These are phyloP conservation scores for Leptothorax acervorum DNA, from an alignment of 2,888 invertebrate species.

Conservation along the genomic window DNA sequence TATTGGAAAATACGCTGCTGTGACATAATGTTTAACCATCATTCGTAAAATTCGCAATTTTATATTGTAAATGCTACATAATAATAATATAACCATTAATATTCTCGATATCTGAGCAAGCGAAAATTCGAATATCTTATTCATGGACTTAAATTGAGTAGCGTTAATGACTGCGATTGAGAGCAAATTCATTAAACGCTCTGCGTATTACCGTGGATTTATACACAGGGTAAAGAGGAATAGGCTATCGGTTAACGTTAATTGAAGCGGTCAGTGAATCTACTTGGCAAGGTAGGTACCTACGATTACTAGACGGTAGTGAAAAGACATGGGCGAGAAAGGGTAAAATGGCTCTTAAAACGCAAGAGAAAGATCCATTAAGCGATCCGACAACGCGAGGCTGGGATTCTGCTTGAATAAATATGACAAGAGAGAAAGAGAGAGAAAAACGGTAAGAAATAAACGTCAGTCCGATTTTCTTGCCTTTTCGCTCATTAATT, in stretches of 20 bases:
- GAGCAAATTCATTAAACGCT: conserved; percentile 29
- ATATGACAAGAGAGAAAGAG: conserved; percentile 38
- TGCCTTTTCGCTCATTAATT: conserved; percentile 29
- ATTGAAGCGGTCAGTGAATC: conserved; percentile 59
- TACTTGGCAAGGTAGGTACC: conserved; percentile 29
- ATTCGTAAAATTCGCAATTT: neutral
- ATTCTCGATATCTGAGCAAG: neutral
- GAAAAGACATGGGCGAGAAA: conserved; percentile 32
- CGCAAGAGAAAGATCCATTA: conserved; percentile 53
- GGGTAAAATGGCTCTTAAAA: conserved; percentile 36
- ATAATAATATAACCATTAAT: neutral
- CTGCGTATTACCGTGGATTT: conserved; percentile 23
- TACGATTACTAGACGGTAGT: conserved; percentile 24
- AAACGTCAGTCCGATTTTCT: conserved; percentile 26
- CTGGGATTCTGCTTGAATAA: conserved; percentile 40
- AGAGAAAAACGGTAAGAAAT: conserved; percentile 34
- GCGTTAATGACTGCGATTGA: conserved; percentile 10
- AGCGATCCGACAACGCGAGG: conserved; percentile 44
- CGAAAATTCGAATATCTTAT: neutral
- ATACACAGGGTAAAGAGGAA: conserved; percentile 29
- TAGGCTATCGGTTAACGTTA: conserved; percentile 62
- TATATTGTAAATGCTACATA: neutral
- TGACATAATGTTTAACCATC: neutral
- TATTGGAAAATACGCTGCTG: neutral
- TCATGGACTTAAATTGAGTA: conserved; percentile 1